These are phyloP conservation scores for Epinotia ramella DNA, from an alignment of 2,888 invertebrate genomes.

Conservation along the genomic window DNA sequence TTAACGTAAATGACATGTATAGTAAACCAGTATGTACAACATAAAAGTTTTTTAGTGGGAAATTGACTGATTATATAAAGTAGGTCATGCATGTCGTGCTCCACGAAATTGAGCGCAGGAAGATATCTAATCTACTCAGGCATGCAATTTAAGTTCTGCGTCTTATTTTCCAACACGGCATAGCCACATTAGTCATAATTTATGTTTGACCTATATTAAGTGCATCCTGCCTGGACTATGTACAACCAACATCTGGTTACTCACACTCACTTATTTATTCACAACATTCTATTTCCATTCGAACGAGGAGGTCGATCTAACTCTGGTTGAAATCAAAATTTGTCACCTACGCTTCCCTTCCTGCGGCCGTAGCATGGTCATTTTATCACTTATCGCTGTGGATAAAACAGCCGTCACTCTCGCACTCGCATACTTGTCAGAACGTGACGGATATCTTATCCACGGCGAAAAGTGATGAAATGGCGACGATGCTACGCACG, in stretches of 20 bases:
- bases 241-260: neutral
- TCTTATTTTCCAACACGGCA: conserved; percentile 29
- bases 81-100: conserved; percentile 42
- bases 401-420: no score
- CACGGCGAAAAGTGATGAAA: no score
- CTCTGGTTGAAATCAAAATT: no score
- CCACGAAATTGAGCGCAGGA: conserved; percentile 36
- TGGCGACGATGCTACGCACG: no score
- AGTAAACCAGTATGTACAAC: neutral
- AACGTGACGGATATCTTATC: no score
- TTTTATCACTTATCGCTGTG: no score
- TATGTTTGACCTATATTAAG: conserved; percentile 25
- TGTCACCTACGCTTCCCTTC: no score
- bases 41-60: conserved; percentile 11
- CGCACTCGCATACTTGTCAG: no score
- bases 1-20: neutral
- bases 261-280: neutral
- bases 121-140: conserved; percentile 33
- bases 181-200: conserved; percentile 27
- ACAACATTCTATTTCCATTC: neutral
- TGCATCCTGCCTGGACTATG: neutral
- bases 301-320: no score
- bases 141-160: conserved; percentile 33
- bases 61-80: conserved; percentile 36
- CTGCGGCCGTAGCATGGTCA: no score